Evolutionary conservation across 37 sponge, comb jelly and placozoan genomes (phyloP), one percentile per base, ranked within the genome.

Genomic region (Bolinopsis microptera): DNA sequence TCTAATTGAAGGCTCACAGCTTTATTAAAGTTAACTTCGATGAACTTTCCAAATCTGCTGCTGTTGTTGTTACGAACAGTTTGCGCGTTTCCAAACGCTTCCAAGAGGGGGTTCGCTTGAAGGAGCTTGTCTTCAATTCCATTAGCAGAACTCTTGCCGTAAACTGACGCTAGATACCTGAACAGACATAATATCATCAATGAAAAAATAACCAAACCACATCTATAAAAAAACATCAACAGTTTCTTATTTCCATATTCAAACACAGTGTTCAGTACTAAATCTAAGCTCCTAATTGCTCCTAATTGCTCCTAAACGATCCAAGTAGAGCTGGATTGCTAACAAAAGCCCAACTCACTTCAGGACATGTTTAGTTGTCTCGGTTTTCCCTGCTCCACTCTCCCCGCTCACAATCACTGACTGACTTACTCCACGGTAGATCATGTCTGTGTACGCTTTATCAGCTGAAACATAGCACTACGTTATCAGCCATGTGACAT

Each of bases 351-450:
- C n/a, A n/a, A n/a, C 38, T 69, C 72, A 96, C 95, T 96, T 90
- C 35, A 97, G 94, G 9, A 96, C 94, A 93, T 94, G 94, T 92
- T 97, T 97, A 69, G 98, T 97, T 3, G 96, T 93, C 69, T 97
- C 98, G n/a, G 98, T 97, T 80, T 97, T 97, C 26, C 98, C 98
- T 25, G 98, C 96, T 74, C 98, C 98, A 95, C 98, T 97, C 82
- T 97, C 98, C 94, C 98, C 99, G 92, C 99, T 98, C 76, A 98
- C 96, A 92, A 98, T 95, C 40, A 98, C 95, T 69, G 97, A 95
- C 93, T 98, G 99, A 70, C 96, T 96, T 37, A 26, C 31, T 68
- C 93, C 94, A 38, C 94, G 30, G 1, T 93, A 32, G 38, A 93
- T 95, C 97, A 98, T 97, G 74, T 98, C 96, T 34, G 96, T 94